Percentiles rank a stretch among this genome's conserved stretches.
Conservation (phyloP, 2,888 invertebrate genomes). For the Limnephilus rhombicus region DNA sequence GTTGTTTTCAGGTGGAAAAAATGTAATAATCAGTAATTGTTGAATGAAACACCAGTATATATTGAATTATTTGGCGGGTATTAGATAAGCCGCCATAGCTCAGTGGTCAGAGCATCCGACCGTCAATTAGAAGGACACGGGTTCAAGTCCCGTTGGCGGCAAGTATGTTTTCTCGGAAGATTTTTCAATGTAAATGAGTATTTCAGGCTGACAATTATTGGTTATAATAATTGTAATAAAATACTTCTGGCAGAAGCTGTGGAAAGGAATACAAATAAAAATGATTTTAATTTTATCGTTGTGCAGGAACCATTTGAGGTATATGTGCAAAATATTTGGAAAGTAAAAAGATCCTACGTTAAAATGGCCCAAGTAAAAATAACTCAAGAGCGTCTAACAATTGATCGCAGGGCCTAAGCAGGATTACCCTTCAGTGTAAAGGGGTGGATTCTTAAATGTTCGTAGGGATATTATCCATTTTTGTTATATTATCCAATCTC, state of each 20-base stretch:
- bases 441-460: background rate
- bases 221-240: background rate
- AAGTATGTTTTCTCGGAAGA: too few relatives aligned
- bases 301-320: background rate
- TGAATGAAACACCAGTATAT: too few relatives aligned
- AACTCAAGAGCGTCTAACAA: background rate
- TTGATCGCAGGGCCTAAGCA: constrained; percentile 1
- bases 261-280: background rate
- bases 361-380: background rate
- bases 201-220: too few relatives aligned
- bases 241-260: background rate
- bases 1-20: too few relatives aligned
- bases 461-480: background rate
- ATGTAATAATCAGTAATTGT: too few relatives aligned
- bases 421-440: background rate
- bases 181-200: too few relatives aligned
- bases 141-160: too few relatives aligned
- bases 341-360: background rate
- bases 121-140: too few relatives aligned
- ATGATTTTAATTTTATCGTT: background rate
- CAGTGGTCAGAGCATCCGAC: too few relatives aligned
- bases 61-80: too few relatives aligned
- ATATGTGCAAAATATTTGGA: background rate
- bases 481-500: too few relatives aligned
- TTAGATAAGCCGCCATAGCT: too few relatives aligned